Base-by-base conservation (phyloP, 2,888 invertebrate genomes). In the Andrena haemorrhoa region DNA sequence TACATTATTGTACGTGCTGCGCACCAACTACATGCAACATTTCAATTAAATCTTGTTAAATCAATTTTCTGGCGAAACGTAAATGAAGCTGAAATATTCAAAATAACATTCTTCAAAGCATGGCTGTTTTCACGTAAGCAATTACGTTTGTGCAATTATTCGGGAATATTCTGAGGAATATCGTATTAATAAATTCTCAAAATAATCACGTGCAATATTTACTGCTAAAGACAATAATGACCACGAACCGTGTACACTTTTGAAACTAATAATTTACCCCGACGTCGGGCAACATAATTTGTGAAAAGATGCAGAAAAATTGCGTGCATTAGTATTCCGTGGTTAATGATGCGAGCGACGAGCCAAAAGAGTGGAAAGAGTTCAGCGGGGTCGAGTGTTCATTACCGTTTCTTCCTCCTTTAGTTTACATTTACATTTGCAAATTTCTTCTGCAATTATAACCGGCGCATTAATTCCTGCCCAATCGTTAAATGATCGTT, bases 291-390 rank as follows among this genome's bases (percentile, higher is more conserved):
- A 31, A n/a, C 5, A 49, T 49, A 65, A 65, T 65, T 65, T 65
- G 29, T n/a, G 29, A 29, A 29, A n/a, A 49, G 47, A 65, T 31
- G 29, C 12, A 29, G 65, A 65, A 49, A 49, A 65, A 65, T 65
- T 49, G 29, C n/a, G 49, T 5, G 49, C 65, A 65, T 65, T 65
- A 49, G 65, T 65, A 65, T 29, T 29, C n/a, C n/a, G 49, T 16
- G 29, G 49, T 65, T 65, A 65, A 65, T 65, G 65, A 65, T 49
- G 65, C 65, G 65, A 49, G n/a, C 29, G 49, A 29, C 65, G 41
- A 65, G 29, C 29, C 49, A 16, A 65, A 65, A 29, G 23, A 65
- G 49, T 49, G 65, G 65, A 65, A 49, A 65, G 47, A 31, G 29
- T 65, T 49, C 10, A n/a, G 2, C n/a, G n/a, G 7, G 49, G 29